These are phyloP conservation scores for Lamprologus ornatipinnis DNA, from an alignment of 2,113 vertebrate species.

Conservation along the genomic window DNA sequence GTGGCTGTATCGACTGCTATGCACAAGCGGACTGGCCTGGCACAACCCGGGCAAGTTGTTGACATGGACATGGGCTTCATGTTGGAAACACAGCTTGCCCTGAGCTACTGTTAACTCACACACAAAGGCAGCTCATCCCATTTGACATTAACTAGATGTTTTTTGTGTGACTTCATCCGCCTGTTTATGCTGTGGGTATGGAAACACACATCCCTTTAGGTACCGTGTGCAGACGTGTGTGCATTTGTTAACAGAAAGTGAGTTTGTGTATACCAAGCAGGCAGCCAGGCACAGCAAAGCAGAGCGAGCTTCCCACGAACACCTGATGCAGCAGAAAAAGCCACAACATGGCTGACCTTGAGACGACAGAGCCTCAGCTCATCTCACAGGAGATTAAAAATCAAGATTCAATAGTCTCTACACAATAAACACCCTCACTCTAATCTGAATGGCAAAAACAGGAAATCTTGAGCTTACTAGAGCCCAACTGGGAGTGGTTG, in stretches of 20 bases:
- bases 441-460: not conserved
- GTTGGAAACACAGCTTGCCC: not conserved
- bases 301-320: conserved; percentile 11
- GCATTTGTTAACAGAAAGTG: not conserved
- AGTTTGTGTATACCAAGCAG: not conserved
- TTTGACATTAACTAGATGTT: not conserved
- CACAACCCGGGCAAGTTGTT: not conserved
- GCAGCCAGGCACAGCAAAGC: not conserved
- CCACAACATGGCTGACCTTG: conserved; percentile 43
- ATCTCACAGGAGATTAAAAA: conserved; percentile 26
- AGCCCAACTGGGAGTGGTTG: not conserved
- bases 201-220: not conserved
- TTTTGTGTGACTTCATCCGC: not conserved
- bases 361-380: conserved; percentile 7
- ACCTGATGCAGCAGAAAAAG: conserved; percentile 53
- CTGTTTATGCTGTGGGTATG: not conserved
- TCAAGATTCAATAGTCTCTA: not conserved
- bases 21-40: not conserved
- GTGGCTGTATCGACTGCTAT: not conserved
- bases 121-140: not conserved
- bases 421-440: not conserved
- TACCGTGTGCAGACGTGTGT: not conserved
- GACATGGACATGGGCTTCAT: not conserved
- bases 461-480: not conserved
- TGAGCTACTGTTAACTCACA: not conserved